Conservation (phyloP, 2,113 vertebrate species). For the Octodon degus region DNA sequence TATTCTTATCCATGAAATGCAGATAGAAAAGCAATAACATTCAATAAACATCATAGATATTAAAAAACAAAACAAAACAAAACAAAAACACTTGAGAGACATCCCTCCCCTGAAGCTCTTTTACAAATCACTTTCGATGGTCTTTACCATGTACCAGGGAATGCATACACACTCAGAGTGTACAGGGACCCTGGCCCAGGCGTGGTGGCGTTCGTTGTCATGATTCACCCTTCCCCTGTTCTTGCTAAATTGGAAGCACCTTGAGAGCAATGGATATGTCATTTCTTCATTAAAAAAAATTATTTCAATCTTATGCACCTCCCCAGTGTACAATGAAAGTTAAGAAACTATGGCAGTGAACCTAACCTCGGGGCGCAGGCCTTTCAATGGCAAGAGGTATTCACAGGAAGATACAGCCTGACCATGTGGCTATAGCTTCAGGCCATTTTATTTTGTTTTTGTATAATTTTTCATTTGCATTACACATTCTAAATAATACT, state of each 20-base stretch:
- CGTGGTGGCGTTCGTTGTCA: neutral
- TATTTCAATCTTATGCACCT: neutral
- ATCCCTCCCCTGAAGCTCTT: no score
- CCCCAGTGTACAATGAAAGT: neutral
- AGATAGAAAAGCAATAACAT: neutral
- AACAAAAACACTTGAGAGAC: neutral
- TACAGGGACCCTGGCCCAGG: neutral
- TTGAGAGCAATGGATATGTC: neutral
- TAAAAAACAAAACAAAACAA: neutral
- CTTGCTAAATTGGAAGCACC: constrained; percentile 33
- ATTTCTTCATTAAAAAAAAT: constrained; percentile 42
- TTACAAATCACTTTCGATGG: neutral
- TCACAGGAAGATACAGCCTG: neutral
- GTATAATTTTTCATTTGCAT: neutral
- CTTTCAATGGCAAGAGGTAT: neutral
- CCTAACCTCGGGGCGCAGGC: neutral
- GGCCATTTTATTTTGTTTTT: neutral
- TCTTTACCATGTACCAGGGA: neutral
- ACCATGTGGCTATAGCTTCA: neutral
- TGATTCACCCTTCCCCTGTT: neutral
- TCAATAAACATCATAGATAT: neutral
- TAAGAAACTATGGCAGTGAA: neutral
- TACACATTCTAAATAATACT: neutral
- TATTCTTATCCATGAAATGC: neutral
- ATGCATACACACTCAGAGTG: neutral